These are phyloP conservation scores for Thymelicus lineola DNA, from an alignment of 2,888 invertebrate species.

Conservation along the genomic window DNA sequence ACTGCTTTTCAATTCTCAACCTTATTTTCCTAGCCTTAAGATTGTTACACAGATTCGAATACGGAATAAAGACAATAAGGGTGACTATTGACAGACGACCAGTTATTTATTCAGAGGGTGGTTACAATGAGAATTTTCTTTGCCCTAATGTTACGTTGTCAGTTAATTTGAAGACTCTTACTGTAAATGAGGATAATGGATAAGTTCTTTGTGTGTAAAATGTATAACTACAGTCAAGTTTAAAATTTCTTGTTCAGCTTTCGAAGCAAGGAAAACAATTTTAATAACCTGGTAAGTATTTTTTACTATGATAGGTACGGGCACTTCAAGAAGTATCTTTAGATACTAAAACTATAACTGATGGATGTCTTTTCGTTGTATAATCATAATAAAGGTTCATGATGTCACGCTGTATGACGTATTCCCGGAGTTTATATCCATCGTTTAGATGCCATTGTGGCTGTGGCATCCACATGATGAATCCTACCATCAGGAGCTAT, in stretches of 20 bases:
- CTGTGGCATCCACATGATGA: no score
- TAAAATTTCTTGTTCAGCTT: background rate
- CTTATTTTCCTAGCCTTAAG: constrained; percentile 20
- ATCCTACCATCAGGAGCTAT: no score
- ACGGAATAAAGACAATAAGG: constrained; percentile 38
- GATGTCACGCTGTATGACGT: no score
- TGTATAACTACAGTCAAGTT: background rate
- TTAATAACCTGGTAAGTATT: no score
- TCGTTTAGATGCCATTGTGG: no score
- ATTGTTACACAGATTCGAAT: constrained; percentile 27
- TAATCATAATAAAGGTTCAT: no score
- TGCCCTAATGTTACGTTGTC: constrained; percentile 51
- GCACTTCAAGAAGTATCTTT: no score
- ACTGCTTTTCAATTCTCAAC: constrained; percentile 27
- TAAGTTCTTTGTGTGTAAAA: background rate
- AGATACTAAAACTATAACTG: no score
- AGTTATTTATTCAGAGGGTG: constrained; percentile 75
- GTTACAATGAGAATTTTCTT: constrained; percentile 53
- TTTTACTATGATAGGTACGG: no score
- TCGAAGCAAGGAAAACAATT: no score
- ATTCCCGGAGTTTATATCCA: no score
- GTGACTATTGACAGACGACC: constrained; percentile 72
- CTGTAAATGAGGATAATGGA: constrained; percentile 33
- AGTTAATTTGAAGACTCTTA: constrained; percentile 36
- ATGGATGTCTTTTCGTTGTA: no score